phyloP scores from a whole-genome alignment of 2,113 vertebrate genomes.

The Corythaixoides concolor region DNA sequence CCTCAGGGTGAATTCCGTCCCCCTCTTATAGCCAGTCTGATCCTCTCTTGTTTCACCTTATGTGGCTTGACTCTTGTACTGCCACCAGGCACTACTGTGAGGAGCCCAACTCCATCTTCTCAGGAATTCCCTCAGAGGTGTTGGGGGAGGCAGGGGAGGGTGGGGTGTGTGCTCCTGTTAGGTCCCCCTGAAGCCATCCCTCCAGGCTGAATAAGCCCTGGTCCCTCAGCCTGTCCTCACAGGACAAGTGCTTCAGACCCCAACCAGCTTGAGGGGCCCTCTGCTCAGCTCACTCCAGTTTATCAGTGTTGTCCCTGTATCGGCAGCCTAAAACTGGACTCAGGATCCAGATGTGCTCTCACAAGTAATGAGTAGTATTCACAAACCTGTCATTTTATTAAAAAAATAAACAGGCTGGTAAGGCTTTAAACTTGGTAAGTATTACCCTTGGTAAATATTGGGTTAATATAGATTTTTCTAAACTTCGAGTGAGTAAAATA shows the following conservation, averaged over 20 bases:
- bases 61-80: neutral
- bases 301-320: neutral
- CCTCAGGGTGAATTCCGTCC: neutral
- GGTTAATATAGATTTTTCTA: neutral
- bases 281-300: neutral
- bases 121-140: neutral
- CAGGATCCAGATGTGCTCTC: neutral
- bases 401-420: neutral
- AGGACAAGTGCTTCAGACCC: neutral
- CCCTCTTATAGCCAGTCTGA: neutral
- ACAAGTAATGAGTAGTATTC: neutral
- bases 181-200: neutral
- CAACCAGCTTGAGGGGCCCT: neutral
- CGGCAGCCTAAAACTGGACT: neutral
- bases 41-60: neutral
- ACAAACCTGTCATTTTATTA: neutral
- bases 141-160: fast-evolving
- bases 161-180: neutral
- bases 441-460: neutral
- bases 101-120: neutral
- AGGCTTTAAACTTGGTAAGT: neutral
- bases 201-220: neutral
- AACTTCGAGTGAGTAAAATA: neutral
- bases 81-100: too few species aligned
- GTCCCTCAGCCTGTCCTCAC: neutral